Evolutionary conservation across 2,113 vertebrate genomes (phyloP).

Genomic region (Tupaia chinensis): DNA sequence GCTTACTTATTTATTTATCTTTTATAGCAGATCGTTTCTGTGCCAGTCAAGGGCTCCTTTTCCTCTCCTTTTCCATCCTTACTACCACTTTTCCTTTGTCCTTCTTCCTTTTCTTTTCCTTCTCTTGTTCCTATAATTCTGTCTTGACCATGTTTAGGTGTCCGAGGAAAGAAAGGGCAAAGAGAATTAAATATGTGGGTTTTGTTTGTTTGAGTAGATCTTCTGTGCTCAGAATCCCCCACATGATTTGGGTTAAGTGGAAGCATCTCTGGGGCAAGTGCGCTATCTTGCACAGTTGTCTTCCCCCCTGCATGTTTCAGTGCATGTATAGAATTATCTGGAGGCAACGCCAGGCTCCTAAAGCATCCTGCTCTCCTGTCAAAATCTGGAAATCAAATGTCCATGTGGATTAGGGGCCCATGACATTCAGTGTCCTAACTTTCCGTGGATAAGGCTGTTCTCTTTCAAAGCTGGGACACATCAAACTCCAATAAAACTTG

Average conservation of each 20-base stretch:
- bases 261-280: background rate
- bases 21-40: background rate
- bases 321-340: background rate
- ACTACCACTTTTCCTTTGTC: background rate
- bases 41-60: background rate
- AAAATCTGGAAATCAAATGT: background rate
- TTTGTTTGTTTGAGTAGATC: background rate
- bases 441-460: background rate
- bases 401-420: background rate
- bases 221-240: background rate
- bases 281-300: background rate
- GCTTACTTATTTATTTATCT: background rate
- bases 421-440: background rate
- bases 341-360: background rate
- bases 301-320: background rate
- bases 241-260: background rate
- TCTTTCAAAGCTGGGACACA: constrained; percentile 37
- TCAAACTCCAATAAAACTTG: constrained; percentile 31
- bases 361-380: background rate
- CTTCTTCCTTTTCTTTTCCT: background rate
- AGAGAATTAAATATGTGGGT: background rate
- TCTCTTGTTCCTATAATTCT: background rate
- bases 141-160: background rate
- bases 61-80: background rate
- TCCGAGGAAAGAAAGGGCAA: background rate